These are phyloP conservation scores for Halocynthia roretzi DNA, from an alignment of 23 tunicate genomes.

Conservation along the genomic window DNA sequence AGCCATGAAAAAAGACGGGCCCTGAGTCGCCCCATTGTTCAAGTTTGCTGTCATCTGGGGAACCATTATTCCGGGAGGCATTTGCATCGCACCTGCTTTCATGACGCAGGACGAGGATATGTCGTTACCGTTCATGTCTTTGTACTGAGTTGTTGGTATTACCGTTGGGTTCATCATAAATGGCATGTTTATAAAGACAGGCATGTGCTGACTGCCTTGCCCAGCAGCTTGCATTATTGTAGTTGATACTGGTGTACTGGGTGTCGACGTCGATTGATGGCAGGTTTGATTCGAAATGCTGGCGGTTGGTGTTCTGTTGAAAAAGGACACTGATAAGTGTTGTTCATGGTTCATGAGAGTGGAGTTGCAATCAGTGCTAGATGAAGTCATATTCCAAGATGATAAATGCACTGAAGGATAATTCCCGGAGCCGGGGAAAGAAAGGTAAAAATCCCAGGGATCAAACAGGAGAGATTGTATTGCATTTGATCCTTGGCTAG, in stretches of 20 bases:
- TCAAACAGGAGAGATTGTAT: too few species aligned
- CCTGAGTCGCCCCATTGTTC: background rate
- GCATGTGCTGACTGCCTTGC: too few species aligned
- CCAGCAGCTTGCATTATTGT: too few species aligned
- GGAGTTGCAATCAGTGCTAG: too few species aligned
- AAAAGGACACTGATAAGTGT: background rate
- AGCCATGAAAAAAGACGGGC: background rate
- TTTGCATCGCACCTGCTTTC: conserved; percentile 3
- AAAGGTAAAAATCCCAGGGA: too few species aligned
- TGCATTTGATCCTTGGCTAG: too few species aligned
- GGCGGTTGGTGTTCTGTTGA: background rate
- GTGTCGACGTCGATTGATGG: background rate
- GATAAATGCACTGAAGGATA: too few species aligned
- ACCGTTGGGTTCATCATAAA: conserved; percentile 16
- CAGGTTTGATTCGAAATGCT: conserved; percentile 1
- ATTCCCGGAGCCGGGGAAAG: too few species aligned
- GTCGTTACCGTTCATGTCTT: background rate
- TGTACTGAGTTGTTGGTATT: conserved; percentile 3
- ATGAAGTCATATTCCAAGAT: too few species aligned
- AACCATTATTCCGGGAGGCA: background rate
- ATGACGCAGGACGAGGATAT: background rate
- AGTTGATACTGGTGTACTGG: background rate
- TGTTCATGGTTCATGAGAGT: background rate
- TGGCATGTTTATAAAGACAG: conserved; percentile 25
- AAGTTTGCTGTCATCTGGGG: background rate